phyloP scores from a whole-genome alignment of 2,113 vertebrate species.

The Cyrtonyx montezumae region DNA sequence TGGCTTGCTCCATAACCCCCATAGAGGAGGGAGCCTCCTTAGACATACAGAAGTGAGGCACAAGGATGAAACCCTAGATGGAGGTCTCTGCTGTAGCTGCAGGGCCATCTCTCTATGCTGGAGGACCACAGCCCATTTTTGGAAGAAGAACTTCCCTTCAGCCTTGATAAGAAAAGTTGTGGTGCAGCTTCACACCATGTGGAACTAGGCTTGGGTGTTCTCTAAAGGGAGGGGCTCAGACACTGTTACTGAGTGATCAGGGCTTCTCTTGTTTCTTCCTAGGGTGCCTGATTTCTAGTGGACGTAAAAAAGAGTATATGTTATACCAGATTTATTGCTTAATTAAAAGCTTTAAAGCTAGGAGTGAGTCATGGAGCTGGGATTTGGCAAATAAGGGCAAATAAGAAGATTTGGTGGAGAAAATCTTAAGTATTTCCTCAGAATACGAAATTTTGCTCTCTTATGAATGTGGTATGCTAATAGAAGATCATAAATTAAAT shows the following conservation, averaged over 20 bases:
- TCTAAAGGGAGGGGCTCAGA: background rate
- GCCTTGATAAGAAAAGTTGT: background rate
- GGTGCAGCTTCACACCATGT: accelerated
- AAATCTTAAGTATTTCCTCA: background rate
- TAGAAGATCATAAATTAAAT: background rate
- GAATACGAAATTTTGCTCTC: background rate
- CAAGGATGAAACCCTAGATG: background rate
- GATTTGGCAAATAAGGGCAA: background rate
- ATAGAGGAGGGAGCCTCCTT: background rate
- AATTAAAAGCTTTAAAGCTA: background rate
- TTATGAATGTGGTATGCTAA: background rate
- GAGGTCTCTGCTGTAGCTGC: background rate
- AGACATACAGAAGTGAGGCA: background rate
- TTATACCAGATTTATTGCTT: background rate
- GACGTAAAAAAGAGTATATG: background rate
- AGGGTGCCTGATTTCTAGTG: background rate
- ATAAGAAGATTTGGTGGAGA: background rate
- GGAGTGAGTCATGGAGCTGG: background rate
- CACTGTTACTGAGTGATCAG: background rate
- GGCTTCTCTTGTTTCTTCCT: background rate
- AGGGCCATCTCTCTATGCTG: background rate
- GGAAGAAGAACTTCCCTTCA: background rate
- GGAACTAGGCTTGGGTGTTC: background rate
- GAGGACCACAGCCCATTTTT: background rate
- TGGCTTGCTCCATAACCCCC: background rate